Evolutionary conservation across 2,888 invertebrate species (phyloP).

Genomic region (Colostygia pectinataria): DNA sequence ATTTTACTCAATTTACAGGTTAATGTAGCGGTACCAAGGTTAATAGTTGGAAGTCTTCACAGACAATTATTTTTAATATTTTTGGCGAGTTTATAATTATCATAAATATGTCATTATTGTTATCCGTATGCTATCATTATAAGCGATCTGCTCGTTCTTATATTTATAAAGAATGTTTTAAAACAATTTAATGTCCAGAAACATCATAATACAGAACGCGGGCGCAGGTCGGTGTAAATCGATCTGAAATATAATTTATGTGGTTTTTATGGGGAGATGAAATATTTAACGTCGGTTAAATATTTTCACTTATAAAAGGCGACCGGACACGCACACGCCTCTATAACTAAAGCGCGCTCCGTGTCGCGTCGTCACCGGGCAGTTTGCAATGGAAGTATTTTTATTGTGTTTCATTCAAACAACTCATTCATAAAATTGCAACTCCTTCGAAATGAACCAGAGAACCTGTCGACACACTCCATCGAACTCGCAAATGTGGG

Average conservation of each 20-base stretch:
- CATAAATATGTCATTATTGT: constrained; percentile 20
- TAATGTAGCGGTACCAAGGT: constrained; percentile 14
- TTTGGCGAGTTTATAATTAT: constrained; percentile 17
- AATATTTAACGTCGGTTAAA: constrained; percentile 54
- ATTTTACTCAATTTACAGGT: constrained; percentile 7
- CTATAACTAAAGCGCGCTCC: constrained; percentile 42
- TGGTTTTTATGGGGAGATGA: constrained; percentile 61
- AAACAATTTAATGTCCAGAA: constrained; percentile 30
- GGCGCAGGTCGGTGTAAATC: constrained; percentile 25
- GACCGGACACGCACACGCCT: constrained; percentile 53
- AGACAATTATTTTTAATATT: constrained; percentile 20
- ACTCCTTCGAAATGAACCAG: constrained; percentile 66
- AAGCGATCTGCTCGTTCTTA: constrained; percentile 1
- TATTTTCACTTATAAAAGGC: constrained; percentile 53
- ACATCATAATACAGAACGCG: constrained; percentile 23
- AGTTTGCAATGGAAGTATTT: constrained; percentile 57
- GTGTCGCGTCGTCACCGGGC: constrained; percentile 25
- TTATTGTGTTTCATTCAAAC: constrained; percentile 78
- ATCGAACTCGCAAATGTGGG: constrained; percentile 58
- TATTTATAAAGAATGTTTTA: constrained; percentile 35
- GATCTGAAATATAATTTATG: constrained; percentile 50
- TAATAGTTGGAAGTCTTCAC: constrained; percentile 18
- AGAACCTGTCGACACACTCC: constrained; percentile 61
- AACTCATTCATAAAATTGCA: constrained; percentile 81
- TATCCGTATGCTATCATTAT: constrained; percentile 4